phyloP scores from a whole-genome alignment of 1,140 invertebrate species.

The Propsilocerus akamusi region DNA sequence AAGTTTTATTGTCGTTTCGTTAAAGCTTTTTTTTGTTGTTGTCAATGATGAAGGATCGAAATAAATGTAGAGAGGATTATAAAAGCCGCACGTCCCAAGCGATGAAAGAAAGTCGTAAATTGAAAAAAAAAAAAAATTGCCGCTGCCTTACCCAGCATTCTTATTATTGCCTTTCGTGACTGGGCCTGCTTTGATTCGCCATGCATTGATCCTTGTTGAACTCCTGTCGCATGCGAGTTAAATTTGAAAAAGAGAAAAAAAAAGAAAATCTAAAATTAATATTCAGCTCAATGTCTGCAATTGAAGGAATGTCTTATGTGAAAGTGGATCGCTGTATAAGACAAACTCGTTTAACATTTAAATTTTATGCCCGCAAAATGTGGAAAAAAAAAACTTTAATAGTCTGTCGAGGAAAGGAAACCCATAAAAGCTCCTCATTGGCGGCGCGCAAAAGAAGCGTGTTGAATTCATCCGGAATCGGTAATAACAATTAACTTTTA shows the following conservation, averaged over 20 bases:
- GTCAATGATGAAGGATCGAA: too few relatives aligned
- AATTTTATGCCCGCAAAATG: neutral
- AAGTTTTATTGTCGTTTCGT: too few relatives aligned
- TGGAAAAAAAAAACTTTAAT: neutral
- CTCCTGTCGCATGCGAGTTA: too few relatives aligned
- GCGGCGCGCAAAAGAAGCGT: neutral
- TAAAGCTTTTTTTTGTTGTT: too few relatives aligned
- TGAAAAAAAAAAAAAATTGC: neutral
- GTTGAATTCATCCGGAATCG: too few relatives aligned
- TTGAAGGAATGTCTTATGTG: too few relatives aligned
- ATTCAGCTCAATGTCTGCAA: neutral
- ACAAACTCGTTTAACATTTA: neutral
- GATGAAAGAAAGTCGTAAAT: too few relatives aligned
- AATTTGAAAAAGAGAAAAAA: slow-evolving; percentile 2
- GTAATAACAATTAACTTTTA: too few relatives aligned
- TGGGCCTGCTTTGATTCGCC: slow-evolving; percentile 43
- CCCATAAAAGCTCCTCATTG: neutral
- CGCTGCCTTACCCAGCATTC: slow-evolving; percentile 57
- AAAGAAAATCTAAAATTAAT: slow-evolving; percentile 1
- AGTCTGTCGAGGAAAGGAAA: neutral
- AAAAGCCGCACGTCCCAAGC: too few relatives aligned
- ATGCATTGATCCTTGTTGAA: slow-evolving; percentile 37
- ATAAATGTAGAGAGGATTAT: too few relatives aligned
- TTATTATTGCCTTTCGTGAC: slow-evolving; percentile 51
- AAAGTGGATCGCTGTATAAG: too few relatives aligned